Conservation (phyloP, 92 coral and sea anemone genomes). For the Phenganax subtilis region DNA sequence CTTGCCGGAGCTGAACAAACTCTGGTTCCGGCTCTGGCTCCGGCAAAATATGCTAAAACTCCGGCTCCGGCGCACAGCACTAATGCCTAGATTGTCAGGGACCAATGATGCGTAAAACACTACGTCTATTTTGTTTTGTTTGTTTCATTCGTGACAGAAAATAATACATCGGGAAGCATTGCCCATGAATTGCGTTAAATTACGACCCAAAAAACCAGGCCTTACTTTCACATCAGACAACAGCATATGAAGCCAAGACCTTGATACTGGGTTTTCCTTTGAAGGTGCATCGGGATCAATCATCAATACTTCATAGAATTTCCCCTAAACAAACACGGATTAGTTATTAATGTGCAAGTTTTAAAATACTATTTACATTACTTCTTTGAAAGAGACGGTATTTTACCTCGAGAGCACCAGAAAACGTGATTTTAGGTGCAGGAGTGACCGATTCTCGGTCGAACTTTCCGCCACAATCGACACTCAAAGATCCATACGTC, state of each 20-base stretch:
- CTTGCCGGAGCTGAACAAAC: no score
- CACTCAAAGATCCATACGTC: slow-evolving; percentile 10
- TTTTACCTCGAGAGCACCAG: slow-evolving; percentile 19
- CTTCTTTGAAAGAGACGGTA: background rate
- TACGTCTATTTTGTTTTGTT: no score
- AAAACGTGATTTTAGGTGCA: slow-evolving; percentile 18
- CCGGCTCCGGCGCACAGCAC: no score
- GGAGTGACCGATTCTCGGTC: background rate
- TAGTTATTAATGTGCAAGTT: background rate
- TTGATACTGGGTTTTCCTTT: slow-evolving; percentile 10
- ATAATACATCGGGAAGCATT: background rate
- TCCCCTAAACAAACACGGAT: background rate
- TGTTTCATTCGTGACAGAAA: background rate
- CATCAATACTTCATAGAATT: slow-evolving; percentile 52
- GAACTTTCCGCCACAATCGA: slow-evolving; percentile 10
- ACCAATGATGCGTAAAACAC: no score
- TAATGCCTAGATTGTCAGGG: no score
- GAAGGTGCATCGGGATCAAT: slow-evolving; percentile 74
- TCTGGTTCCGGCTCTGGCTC: no score
- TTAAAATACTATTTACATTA: background rate
- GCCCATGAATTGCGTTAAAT: background rate
- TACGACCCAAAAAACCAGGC: background rate
- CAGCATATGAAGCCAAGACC: slow-evolving; percentile 63
- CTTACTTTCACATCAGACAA: slow-evolving; percentile 49
- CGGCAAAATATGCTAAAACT: no score